phyloP scores from a whole-genome alignment of 2,113 vertebrate genomes.

The Hippocampus comes region DNA sequence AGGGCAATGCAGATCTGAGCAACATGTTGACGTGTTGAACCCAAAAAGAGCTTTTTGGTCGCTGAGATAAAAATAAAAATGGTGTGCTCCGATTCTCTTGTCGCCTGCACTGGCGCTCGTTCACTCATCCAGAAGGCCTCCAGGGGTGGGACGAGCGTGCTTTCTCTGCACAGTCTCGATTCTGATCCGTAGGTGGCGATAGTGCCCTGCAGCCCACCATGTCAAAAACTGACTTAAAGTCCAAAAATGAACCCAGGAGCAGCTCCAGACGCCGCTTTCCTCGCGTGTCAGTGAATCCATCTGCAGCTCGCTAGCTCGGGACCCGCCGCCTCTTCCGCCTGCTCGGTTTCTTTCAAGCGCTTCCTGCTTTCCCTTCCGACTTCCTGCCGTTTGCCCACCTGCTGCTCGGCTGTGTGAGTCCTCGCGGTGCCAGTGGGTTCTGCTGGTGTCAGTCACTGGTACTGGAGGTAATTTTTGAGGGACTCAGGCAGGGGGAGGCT shows the following conservation, averaged over 20 bases:
- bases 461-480: slow-evolving; percentile 98
- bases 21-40: slow-evolving; percentile 2
- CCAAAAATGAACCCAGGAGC: slow-evolving; percentile 55
- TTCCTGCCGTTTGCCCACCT: slow-evolving; percentile 8
- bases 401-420: slow-evolving; percentile 14
- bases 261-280: slow-evolving; percentile 38
- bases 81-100: slow-evolving; percentile 39
- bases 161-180: slow-evolving; percentile 39
- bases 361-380: background rate
- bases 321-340: background rate
- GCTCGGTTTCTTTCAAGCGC: slow-evolving; percentile 35
- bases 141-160: slow-evolving; percentile 56
- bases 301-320: slow-evolving; percentile 9
- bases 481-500: slow-evolving; percentile 91
- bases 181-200: slow-evolving; percentile 52
- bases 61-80: slow-evolving; percentile 12
- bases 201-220: slow-evolving; percentile 23
- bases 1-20: slow-evolving; percentile 11
- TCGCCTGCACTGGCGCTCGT: slow-evolving; percentile 29
- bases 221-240: slow-evolving; percentile 64
- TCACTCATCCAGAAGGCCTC: slow-evolving; percentile 60
- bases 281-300: slow-evolving; percentile 61
- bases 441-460: slow-evolving; percentile 80
- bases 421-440: slow-evolving; percentile 28
- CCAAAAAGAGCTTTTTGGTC: slow-evolving; percentile 28